These are phyloP conservation scores for Botia kubotai DNA, from an alignment of 2,797 vertebrate genomes.

Conservation along the genomic window DNA sequence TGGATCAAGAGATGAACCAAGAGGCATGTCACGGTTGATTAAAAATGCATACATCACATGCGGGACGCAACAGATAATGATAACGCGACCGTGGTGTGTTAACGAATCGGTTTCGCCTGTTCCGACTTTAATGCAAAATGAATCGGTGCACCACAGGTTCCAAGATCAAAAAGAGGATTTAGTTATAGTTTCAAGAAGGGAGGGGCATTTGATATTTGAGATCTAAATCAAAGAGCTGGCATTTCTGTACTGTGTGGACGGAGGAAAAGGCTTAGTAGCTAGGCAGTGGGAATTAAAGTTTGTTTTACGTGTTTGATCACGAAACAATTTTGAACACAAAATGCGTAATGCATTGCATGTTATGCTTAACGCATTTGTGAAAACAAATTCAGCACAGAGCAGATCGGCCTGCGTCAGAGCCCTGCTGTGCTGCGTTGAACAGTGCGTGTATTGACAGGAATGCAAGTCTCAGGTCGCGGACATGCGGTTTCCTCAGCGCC, in stretches of 20 bases:
- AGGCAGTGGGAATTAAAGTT: background rate
- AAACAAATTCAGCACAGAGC: background rate
- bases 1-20: conserved; percentile 35
- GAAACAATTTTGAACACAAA: background rate
- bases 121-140: conserved; percentile 32
- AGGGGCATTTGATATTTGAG: background rate
- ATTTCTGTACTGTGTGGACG: background rate
- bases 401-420: conserved; percentile 22
- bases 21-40: conserved; percentile 69
- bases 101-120: conserved; percentile 73
- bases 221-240: conserved; percentile 5
- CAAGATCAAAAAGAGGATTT: conserved; percentile 9
- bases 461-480: conserved; percentile 52
- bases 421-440: conserved; percentile 4
- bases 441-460: conserved; percentile 44
- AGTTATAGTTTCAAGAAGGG: background rate
- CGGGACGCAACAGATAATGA: conserved; percentile 78
- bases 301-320: background rate
- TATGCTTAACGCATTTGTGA: background rate
- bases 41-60: conserved; percentile 81
- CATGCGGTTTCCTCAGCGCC: conserved; percentile 73
- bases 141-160: background rate
- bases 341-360: background rate
- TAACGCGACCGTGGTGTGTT: conserved; percentile 72
- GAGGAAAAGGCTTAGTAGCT: background rate